Base-by-base conservation (phyloP, 2,113 vertebrate species). In the Tenrec ecaudatus region DNA sequence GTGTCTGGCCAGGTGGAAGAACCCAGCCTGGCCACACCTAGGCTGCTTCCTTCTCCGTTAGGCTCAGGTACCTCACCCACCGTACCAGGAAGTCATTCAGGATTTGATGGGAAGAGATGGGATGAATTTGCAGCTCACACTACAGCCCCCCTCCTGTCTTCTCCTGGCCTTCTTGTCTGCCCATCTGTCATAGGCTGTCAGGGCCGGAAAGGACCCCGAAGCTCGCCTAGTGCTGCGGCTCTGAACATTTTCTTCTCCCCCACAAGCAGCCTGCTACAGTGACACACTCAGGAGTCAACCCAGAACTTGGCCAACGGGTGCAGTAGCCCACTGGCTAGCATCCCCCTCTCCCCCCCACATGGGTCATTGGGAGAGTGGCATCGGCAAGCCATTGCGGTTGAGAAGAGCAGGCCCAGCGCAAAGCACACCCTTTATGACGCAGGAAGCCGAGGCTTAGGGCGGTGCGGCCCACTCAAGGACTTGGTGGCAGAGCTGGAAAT, bases 381-480 rank as follows among this genome's bases (percentile, higher is more conserved):
- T n/a, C n/a, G 14, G 57, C 38, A 6, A 31, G 58, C 31, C 62
- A 22, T 14, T 7, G 0, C 25, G 23, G 12, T 36, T 82, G 73
- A 68, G 1, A 77, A 68, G 1, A 76, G 29, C 60, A 73, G 60
- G 15, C 62, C 40, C 23, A 6, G 68, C 53, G 73, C 33, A 43
- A 73, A 58, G 36, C 9, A 81, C 75, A 89, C 27, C 33, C 38
- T 60, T 81, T 40, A 60, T 69, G 75, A 47, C 84, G 33, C 43
- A 88, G 85, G 84, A 91, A 69, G 76, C 85, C 8, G n/a, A 88
- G 83, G 33, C 27, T 27, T 36, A 0, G 60, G 33, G 62, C 85
- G 47, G 69, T 86, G 53, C 66, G 82, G 4, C 58, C 58, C 79
- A 68, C 9, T 22, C 73, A n/a, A 36, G 62, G 17, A 77, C 62